Percentiles rank a stretch among this genome's conserved stretches.
Conservation (phyloP, 37 sponge, comb jelly and placozoan species). For the Axinella damicornis region DNA sequence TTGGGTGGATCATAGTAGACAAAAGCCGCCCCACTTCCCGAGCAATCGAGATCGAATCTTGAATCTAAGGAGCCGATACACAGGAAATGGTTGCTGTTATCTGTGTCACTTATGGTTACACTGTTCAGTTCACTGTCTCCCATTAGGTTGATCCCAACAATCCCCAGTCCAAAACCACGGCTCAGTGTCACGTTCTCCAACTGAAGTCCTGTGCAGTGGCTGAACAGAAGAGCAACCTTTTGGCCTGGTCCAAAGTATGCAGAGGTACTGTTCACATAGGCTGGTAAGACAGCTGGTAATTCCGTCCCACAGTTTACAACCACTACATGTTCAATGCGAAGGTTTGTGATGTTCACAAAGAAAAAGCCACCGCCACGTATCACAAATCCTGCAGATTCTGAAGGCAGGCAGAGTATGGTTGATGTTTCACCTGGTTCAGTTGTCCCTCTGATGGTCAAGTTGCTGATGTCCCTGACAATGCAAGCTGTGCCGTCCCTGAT, state of each 20-base stretch:
- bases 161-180: constrained; percentile 19
- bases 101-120: not conserved
- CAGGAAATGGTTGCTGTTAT: not conserved
- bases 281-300: not conserved
- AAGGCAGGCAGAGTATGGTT: constrained; percentile 1
- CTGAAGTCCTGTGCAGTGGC: not conserved
- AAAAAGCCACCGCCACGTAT: constrained; percentile 10
- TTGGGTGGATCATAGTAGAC: constrained; percentile 14
- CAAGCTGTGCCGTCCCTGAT: constrained; percentile 7
- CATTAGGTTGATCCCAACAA: constrained; percentile 21
- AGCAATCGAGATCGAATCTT: constrained; percentile 1
- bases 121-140: not conserved
- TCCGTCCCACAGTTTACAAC: constrained; percentile 13
- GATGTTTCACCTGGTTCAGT: not conserved
- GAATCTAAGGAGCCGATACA: not conserved
- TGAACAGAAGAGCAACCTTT: constrained; percentile 15
- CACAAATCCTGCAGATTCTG: too few species aligned
- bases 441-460: constrained; percentile 5
- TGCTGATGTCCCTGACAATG: constrained; percentile 5
- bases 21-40: constrained; percentile 34
- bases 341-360: constrained; percentile 37
- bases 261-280: constrained; percentile 18
- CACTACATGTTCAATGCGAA: constrained; percentile 8
- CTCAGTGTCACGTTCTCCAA: constrained; percentile 1
- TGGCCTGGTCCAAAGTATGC: constrained; percentile 6